Percentiles rank a stretch among this genome's conserved stretches.
These are phyloP conservation scores for Suricata suricatta DNA, from an alignment of 2,113 vertebrate genomes.

Conservation along the genomic window DNA sequence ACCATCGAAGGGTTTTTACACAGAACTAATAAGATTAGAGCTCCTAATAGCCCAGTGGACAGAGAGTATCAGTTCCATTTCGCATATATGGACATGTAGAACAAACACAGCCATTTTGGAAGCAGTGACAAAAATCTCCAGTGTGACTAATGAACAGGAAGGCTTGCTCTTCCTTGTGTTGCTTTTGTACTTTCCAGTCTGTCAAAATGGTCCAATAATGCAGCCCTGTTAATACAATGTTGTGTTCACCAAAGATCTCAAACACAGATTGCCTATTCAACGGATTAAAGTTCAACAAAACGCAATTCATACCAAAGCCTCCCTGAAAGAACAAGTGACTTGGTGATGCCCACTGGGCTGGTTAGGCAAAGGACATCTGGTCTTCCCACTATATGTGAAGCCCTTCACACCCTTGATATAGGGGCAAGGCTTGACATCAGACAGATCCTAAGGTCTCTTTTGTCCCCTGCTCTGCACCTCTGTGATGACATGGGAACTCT, in stretches of 20 bases:
- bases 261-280: conserved; percentile 1
- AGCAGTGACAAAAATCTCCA: background rate
- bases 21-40: background rate
- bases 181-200: background rate
- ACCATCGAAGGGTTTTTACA: conserved; percentile 16
- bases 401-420: background rate
- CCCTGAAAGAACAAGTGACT: background rate
- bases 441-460: background rate
- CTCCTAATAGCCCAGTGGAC: conserved; percentile 6
- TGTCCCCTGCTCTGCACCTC: background rate
- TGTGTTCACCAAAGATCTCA: background rate
- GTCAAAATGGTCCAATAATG: background rate
- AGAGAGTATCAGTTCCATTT: background rate
- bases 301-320: background rate
- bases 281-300: conserved; percentile 25
- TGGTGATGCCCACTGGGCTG: background rate
- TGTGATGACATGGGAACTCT: background rate
- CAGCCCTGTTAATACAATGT: background rate
- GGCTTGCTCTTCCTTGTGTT: background rate
- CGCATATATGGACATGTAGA: background rate
- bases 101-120: background rate
- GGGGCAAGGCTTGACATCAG: background rate
- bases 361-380: background rate
- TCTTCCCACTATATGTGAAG: background rate
- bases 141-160: background rate